Evolutionary conservation across 2,888 invertebrate species (phyloP).

Genomic region (Stramonita haemastoma): DNA sequence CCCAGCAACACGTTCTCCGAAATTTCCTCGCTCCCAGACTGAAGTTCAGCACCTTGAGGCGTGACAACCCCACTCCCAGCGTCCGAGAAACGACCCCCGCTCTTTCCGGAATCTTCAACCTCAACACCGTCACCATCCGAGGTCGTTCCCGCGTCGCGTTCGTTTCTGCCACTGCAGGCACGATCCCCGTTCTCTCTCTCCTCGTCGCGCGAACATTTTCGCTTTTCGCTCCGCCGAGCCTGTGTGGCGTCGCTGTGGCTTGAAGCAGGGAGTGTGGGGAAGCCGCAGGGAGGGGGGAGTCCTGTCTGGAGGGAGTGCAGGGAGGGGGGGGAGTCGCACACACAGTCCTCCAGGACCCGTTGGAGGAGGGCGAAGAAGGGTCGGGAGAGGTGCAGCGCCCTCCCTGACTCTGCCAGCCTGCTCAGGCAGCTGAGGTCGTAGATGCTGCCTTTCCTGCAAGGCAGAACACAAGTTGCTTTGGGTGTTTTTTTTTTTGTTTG

Average conservation of each 20-base stretch:
- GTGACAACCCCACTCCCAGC: too few relatives aligned
- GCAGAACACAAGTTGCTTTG: neutral
- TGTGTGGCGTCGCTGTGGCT: neutral
- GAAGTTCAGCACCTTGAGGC: too few relatives aligned
- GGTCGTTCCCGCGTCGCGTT: neutral
- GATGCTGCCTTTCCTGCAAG: slow-evolving; percentile 33
- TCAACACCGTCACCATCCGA: neutral
- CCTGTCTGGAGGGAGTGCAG: neutral
- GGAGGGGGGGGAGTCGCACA: slow-evolving; percentile 29
- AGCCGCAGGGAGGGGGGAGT: neutral
- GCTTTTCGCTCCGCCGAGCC: too few relatives aligned
- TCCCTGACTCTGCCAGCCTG: neutral
- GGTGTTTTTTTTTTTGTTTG: too few relatives aligned
- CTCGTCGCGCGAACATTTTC: too few relatives aligned
- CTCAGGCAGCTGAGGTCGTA: slow-evolving; percentile 11
- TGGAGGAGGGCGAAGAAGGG: slow-evolving; percentile 26
- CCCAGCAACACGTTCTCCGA: neutral
- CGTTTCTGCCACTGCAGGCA: neutral
- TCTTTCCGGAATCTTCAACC: neutral
- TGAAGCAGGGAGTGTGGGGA: neutral
- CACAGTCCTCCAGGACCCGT: slow-evolving; percentile 39
- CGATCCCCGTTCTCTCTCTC: neutral
- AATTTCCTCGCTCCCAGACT: neutral
- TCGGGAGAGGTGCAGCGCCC: neutral
- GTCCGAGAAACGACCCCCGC: too few relatives aligned